Conservation (phyloP, 2,888 invertebrate genomes). For the Phyto melanocephala region DNA sequence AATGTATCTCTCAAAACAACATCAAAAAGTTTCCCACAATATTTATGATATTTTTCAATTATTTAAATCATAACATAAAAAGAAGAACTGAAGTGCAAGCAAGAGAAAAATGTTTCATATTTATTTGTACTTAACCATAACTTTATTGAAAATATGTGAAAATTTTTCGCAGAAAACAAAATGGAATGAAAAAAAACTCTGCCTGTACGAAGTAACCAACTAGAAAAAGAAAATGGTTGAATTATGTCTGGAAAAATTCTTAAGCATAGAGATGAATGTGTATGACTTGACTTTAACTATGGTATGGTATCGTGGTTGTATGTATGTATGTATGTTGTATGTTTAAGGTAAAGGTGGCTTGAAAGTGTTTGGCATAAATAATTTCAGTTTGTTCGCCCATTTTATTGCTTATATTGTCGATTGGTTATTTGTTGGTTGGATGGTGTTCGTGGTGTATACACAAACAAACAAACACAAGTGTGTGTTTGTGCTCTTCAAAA, state of each 20-base stretch:
- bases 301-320: neutral
- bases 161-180: constrained; percentile 24
- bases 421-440: neutral
- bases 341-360: too few species aligned
- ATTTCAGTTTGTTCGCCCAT: neutral
- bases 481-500: neutral
- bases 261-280: neutral
- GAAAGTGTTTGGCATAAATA: neutral
- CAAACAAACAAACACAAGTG: too few species aligned
- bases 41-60: constrained; percentile 14
- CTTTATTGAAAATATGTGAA: neutral
- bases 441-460: neutral
- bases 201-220: too few species aligned
- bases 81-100: neutral
- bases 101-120: neutral
- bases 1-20: neutral
- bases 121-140: neutral
- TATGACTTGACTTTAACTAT: neutral
- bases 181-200: neutral
- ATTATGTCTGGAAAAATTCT: neutral
- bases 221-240: neutral
- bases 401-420: neutral
- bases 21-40: neutral
- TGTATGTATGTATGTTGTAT: too few species aligned
- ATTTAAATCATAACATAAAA: constrained; percentile 9